Conservation (phyloP, 2,888 invertebrate species). For the Cremastinae sp. region DNA sequence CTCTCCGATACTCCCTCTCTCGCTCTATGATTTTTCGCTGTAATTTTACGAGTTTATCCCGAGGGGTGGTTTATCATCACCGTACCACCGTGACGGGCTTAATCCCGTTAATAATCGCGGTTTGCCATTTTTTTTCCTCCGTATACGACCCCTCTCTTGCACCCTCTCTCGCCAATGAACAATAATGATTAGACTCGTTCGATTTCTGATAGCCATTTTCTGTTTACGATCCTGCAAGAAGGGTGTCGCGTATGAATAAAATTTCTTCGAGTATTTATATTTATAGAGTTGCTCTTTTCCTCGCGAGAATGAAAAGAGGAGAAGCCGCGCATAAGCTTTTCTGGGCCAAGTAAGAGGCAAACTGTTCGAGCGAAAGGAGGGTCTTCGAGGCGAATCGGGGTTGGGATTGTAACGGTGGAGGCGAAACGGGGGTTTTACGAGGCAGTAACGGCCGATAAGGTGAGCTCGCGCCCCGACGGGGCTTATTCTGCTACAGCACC, state of each 20-base stretch:
- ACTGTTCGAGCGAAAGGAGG: slow-evolving; percentile 39
- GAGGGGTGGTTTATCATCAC: slow-evolving; percentile 55
- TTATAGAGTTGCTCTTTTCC: neutral
- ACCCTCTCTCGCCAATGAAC: slow-evolving; percentile 2
- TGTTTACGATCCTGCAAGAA: slow-evolving; percentile 12
- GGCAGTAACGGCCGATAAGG: slow-evolving; percentile 81
- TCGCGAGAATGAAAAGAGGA: slow-evolving; percentile 3
- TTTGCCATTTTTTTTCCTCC: slow-evolving; percentile 39
- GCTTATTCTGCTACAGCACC: slow-evolving; percentile 79
- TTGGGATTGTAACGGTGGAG: slow-evolving; percentile 66
- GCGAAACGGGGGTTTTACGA: slow-evolving; percentile 78
- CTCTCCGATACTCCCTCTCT: slow-evolving; percentile 28
- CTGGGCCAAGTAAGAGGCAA: slow-evolving; percentile 58
- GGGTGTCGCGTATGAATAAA: slow-evolving; percentile 42
- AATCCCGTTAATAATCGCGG: slow-evolving; percentile 58
- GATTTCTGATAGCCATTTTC: slow-evolving; percentile 24
- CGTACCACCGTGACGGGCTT: slow-evolving; percentile 50
- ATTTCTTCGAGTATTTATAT: slow-evolving; percentile 25
- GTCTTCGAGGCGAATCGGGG: slow-evolving; percentile 58
- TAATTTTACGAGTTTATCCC: slow-evolving; percentile 60
- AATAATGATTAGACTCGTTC: slow-evolving; percentile 36
- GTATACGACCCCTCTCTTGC: slow-evolving; percentile 3
- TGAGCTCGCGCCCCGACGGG: slow-evolving; percentile 77
- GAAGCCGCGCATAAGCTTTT: slow-evolving; percentile 49
- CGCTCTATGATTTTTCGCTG: slow-evolving; percentile 54